Percentiles rank a stretch among this genome's conserved stretches.
Evolutionary conservation across 2,888 invertebrate genomes (phyloP).

Genomic region (Thyatira batis): DNA sequence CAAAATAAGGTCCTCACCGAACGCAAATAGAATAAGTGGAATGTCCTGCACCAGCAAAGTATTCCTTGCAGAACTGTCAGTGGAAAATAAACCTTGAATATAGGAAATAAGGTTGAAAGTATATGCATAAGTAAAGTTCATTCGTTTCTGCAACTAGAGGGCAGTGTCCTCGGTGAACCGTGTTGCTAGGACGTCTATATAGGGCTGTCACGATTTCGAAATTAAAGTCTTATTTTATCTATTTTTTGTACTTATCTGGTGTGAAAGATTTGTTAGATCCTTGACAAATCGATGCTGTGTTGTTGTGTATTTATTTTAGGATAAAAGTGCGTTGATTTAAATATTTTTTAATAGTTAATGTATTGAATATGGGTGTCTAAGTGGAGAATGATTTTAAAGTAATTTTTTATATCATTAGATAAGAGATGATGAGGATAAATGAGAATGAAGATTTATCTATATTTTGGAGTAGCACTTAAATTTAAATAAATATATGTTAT

Average conservation of each 20-base stretch:
- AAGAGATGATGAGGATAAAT: no score
- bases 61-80: slow-evolving; percentile 18
- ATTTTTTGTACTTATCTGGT: not conserved
- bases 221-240: not conserved
- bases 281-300: not conserved
- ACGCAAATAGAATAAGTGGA: slow-evolving; percentile 23
- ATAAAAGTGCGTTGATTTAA: no score
- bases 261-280: not conserved
- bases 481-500: no score
- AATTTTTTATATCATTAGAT: no score
- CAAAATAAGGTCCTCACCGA: slow-evolving; percentile 17
- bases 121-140: slow-evolving; percentile 24
- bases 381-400: no score
- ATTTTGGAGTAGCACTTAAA: no score
- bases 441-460: no score
- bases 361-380: no score
- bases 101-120: slow-evolving; percentile 24
- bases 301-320: not conserved
- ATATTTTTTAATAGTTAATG: no score
- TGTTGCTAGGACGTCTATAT: slow-evolving; percentile 62
- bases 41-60: slow-evolving; percentile 36
- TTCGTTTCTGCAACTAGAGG: slow-evolving; percentile 50
- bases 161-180: slow-evolving; percentile 72
- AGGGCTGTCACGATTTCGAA: slow-evolving; percentile 67
- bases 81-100: slow-evolving; percentile 22